These are phyloP conservation scores for Myoxocephalus aenaeus DNA, from an alignment of 2,797 vertebrate genomes.

Conservation along the genomic window DNA sequence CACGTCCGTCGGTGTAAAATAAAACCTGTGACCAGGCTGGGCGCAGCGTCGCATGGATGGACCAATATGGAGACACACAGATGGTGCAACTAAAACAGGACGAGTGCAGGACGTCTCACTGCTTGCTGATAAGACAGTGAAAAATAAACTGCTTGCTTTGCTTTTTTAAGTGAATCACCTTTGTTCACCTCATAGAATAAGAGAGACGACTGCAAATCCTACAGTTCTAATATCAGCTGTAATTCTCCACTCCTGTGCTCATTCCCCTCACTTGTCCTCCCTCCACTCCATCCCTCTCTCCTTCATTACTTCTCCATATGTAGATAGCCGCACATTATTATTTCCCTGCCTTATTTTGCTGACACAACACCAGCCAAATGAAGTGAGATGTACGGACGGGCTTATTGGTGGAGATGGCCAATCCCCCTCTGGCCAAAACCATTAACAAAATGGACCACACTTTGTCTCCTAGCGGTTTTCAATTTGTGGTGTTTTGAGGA, in stretches of 20 bases:
- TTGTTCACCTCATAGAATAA: conserved; percentile 37
- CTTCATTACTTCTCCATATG: conserved; percentile 84
- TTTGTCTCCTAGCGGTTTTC: conserved; percentile 66
- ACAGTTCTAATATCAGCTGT: conserved; percentile 48
- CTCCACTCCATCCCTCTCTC: conserved; percentile 60
- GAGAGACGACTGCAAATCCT: conserved; percentile 50
- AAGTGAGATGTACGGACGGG: conserved; percentile 84
- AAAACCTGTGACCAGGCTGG: conserved; percentile 14
- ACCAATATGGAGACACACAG: conserved; percentile 19
- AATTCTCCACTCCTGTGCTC: conserved; percentile 48
- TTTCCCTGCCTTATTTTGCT: conserved; percentile 82
- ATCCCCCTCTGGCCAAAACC: conserved; percentile 77
- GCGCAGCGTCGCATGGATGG: not conserved
- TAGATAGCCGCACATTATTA: conserved; percentile 81
- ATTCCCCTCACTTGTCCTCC: conserved; percentile 32
- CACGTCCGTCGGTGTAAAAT: conserved; percentile 25
- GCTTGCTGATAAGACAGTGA: conserved; percentile 26
- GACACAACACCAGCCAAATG: conserved; percentile 81
- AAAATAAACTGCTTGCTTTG: conserved; percentile 52
- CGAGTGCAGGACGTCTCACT: conserved; percentile 15
- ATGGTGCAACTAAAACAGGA: conserved; percentile 20
- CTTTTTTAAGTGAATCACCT: conserved; percentile 45
- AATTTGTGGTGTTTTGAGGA: conserved; percentile 26
- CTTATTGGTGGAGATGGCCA: conserved; percentile 82
- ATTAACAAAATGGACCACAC: conserved; percentile 78